Base-by-base conservation (phyloP, 2,113 vertebrate genomes). In the Lamprotornis superbus region DNA sequence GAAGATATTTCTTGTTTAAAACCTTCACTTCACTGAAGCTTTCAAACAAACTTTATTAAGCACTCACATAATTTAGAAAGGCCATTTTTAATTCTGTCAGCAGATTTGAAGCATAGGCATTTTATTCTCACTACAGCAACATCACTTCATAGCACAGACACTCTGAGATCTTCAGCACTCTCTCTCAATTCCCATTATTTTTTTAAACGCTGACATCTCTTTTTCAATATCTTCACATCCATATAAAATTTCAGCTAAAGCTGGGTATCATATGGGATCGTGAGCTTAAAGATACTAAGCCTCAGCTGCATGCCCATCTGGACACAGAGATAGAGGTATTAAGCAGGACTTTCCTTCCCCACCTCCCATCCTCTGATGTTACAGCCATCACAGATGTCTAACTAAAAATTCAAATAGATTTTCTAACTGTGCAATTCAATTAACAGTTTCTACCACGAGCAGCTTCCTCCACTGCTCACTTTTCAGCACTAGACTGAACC, bases 271-370 rank as follows among this genome's bases (percentile, higher is more conserved):
- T 59, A 56, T 15, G 78, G 73, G 57, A 96, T 90, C 28, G 85
- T 90, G 46, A 53, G 92, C 78, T 96, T 87, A 89, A 65, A 88
- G 64, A 84, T 74, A 91, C 77, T 86, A 87, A 96, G 93, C 78
- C 40, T 92, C 74, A 95, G 81, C 89, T 95, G 68, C 65, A 92
- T 30, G 59, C 90, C 87, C 94, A 94, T 94, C 84, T 94, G 97
- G 94, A 90, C 71, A 71, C 30, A 40, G 65, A 95, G 92, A 94
- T 89, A 93, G 44, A 83, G 57, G 68, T 87, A 96, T 94, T 89
- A 88, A 86, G 44, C 7, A 85, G 23, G 57, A 60, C 69, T 79
- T 92, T 65, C n/a, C 47, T 71, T 83, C 30, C 49, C 61, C 47
- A 23, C 63, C 50, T 89, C 67, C 55, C 42, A 55, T 22, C 27